Base-by-base conservation (phyloP, 2,797 vertebrate genomes). In the Nothura maculosa region DNA sequence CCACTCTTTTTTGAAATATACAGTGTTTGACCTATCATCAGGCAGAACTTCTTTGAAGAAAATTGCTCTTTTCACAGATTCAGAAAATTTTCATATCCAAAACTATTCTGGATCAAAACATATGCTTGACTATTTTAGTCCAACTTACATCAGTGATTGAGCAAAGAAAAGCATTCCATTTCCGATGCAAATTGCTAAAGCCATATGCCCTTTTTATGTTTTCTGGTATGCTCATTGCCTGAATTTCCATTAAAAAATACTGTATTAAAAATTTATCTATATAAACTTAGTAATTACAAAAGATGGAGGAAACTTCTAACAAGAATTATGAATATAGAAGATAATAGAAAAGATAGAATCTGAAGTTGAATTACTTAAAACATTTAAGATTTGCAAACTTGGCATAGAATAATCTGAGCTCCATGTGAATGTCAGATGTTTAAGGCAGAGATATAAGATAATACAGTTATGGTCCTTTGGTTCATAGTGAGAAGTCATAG, bases 391-490 rank as follows among this genome's bases (percentile, higher is more conserved):
- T 13, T 57, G 15, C 76, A 70, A 40, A 61, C 52, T 36, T 94
- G 58, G 66, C 45, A 60, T 64, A 86, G 62, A 91, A 78, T 81
- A 89, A 92, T 90, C 85, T 85, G 62, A 25, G 47, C n/a, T 85
- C 13, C 15, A 36, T 9, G 17, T 43, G 67, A 92, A 81, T 30
- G n/a, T 4, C 57, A 48, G 12, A 34, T 38, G 7, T 69, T 80
- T 75, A 50, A 50, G 48, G 48, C 12, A 50, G 48, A 50, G 48
- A 50, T 50, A 50, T 13, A 50, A 25, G 24, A 68, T 68, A 81
- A 79, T 32, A 42, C 10, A 9, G 4, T 50, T 70, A 48, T 22
- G 61, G 57, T 78, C 84, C 91, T 74, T 85, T 90, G 18, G 21
- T 11, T 89, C 48, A 55, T 57, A 34, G 45, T 61, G 63, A 87